Evolutionary conservation across 2,888 invertebrate species (phyloP).

Genomic region (Chromoteleia sp.): DNA sequence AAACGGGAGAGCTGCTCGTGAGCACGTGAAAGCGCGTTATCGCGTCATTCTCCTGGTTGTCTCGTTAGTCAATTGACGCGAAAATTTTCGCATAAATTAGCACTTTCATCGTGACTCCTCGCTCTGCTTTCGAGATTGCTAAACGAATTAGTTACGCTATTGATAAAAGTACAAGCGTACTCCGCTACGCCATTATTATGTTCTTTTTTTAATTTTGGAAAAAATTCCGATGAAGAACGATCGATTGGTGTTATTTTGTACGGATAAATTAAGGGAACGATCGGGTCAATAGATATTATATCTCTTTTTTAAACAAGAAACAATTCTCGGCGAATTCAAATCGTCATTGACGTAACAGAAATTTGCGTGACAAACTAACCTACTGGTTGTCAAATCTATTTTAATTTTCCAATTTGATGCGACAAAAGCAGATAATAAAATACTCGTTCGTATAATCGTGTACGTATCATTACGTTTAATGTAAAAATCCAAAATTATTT

Average conservation of each 20-base stretch:
- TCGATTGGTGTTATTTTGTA: slow-evolving; percentile 51
- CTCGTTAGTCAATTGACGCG: slow-evolving; percentile 77
- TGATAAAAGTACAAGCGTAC: slow-evolving; percentile 78
- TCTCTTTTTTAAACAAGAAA: not conserved
- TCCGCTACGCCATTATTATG: slow-evolving; percentile 36
- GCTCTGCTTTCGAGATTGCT: slow-evolving; percentile 81
- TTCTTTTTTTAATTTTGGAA: slow-evolving; percentile 58
- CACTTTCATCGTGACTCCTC: slow-evolving; percentile 78
- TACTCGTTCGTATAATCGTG: too few relatives aligned
- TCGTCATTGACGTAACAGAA: too few relatives aligned
- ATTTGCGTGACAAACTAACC: too few relatives aligned
- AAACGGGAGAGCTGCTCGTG: slow-evolving; percentile 63
- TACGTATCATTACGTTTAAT: too few relatives aligned
- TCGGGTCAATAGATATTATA: slow-evolving; percentile 27
- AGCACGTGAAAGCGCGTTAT: slow-evolving; percentile 66
- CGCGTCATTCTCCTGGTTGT: slow-evolving; percentile 68
- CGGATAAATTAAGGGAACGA: slow-evolving; percentile 12
- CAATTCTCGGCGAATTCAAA: not conserved
- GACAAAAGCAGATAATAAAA: too few relatives aligned
- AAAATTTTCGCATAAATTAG: slow-evolving; percentile 77
- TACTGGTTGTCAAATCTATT: too few relatives aligned
- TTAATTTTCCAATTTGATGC: too few relatives aligned
- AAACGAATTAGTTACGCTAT: slow-evolving; percentile 82
- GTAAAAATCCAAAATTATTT: too few relatives aligned
- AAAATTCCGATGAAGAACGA: slow-evolving; percentile 57